These are phyloP conservation scores for Odobenus rosmarus DNA, from an alignment of 2,113 vertebrate species.

Conservation along the genomic window DNA sequence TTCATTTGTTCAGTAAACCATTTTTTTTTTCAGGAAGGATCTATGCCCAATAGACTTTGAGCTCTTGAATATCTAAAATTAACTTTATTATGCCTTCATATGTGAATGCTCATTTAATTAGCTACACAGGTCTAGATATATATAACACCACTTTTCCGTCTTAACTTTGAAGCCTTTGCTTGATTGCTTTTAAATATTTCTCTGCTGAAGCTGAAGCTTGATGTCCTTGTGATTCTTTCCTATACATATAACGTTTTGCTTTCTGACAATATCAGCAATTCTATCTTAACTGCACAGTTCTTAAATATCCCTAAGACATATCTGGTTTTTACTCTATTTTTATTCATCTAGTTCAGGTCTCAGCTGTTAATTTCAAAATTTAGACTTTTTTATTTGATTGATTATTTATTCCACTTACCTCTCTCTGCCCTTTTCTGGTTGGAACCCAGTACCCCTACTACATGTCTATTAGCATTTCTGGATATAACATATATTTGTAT, in stretches of 20 bases:
- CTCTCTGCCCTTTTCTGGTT: not conserved
- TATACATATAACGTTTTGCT: not conserved
- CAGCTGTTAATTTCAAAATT: not conserved
- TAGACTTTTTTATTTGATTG: not conserved
- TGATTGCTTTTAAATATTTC: constrained; percentile 34
- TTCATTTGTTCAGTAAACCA: not conserved
- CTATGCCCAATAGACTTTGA: not conserved
- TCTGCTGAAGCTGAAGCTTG: not conserved
- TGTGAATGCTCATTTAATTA: not conserved
- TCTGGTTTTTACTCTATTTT: not conserved
- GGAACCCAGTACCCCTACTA: not conserved
- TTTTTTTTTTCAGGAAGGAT: not conserved
- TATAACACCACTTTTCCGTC: not conserved
- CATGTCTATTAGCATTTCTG: not conserved
- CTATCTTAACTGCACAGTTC: not conserved
- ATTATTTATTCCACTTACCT: not conserved
- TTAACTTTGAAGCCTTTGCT: not conserved
- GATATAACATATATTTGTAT: not conserved
- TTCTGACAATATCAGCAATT: not conserved
- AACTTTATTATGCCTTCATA: not conserved
- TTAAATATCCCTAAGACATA: not conserved
- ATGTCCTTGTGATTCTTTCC: not conserved
- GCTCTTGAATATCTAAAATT: not conserved
- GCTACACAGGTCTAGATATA: not conserved
- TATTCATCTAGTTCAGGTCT: not conserved